Evolutionary conservation across 2,888 invertebrate genomes (phyloP).

Genomic region (Stenolophus ochropezus): DNA sequence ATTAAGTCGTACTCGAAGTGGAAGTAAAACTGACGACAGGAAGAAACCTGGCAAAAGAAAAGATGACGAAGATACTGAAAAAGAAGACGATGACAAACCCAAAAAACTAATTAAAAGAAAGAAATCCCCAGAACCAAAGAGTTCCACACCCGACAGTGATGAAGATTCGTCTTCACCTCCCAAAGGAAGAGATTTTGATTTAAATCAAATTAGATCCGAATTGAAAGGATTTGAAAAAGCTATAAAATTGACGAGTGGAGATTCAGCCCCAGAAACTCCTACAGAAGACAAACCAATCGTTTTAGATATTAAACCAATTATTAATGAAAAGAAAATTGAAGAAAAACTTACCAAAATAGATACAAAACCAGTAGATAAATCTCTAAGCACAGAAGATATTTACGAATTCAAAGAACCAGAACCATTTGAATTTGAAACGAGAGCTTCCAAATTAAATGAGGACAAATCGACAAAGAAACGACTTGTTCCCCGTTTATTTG

Average conservation of each 20-base stretch:
- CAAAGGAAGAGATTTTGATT: conserved; percentile 86
- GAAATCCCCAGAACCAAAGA: conserved; percentile 71
- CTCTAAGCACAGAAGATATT: conserved; percentile 77
- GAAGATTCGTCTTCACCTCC: conserved; percentile 73
- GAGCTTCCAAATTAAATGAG: conserved; percentile 70
- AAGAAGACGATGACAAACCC: conserved; percentile 70
- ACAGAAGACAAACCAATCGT: conserved; percentile 54
- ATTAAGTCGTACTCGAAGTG: conserved; percentile 68
- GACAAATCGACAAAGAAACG: conserved; percentile 70
- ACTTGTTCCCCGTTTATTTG: conserved; percentile 69
- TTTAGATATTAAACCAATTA: conserved; percentile 23
- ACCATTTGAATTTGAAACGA: conserved; percentile 88
- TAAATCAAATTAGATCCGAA: conserved; percentile 89
- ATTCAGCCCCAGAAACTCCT: conserved; percentile 22
- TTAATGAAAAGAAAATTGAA: conserved; percentile 54
- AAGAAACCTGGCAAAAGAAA: conserved; percentile 68
- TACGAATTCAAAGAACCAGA: conserved; percentile 94
- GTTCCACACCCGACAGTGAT: conserved; percentile 73
- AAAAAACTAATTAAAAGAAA: conserved; percentile 71
- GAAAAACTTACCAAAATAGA: conserved; percentile 65
- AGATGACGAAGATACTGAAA: conserved; percentile 73
- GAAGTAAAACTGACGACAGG: conserved; percentile 69
- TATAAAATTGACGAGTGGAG: conserved; percentile 72
- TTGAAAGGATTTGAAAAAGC: conserved; percentile 85
- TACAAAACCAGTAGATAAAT: conserved; percentile 65